Percentiles rank a stretch among this genome's conserved stretches.
Evolutionary conservation across 1,140 invertebrate species (phyloP).

Genomic region (Halictus rubicundus): DNA sequence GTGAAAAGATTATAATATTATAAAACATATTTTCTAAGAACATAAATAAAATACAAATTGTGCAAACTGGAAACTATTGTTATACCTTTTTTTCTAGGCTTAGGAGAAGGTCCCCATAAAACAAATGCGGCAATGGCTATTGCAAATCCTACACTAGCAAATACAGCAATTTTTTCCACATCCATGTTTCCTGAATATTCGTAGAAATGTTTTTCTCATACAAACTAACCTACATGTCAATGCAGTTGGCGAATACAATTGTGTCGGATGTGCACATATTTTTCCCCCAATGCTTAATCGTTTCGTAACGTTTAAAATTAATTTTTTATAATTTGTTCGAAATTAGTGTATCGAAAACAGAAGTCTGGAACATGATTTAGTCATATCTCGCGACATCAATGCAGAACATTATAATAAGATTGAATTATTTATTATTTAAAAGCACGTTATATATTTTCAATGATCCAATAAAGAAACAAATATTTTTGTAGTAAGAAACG

Average conservation of each 20-base stretch:
- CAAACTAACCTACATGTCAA: conserved; percentile 22
- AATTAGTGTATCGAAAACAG: background rate
- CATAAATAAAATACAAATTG: background rate
- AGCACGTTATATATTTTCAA: background rate
- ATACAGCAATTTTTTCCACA: conserved; percentile 85
- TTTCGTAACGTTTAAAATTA: background rate
- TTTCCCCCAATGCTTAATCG: background rate
- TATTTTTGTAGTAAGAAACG: background rate
- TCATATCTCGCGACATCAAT: background rate
- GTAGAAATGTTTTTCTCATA: conserved; percentile 7
- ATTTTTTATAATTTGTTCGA: background rate
- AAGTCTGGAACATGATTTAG: background rate
- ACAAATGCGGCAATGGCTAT: conserved; percentile 89
- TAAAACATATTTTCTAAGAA: conserved; percentile 2
- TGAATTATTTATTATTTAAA: conserved; percentile 3
- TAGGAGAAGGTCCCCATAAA: conserved; percentile 87
- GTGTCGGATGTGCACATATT: background rate
- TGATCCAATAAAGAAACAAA: background rate
- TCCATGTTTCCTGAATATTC: conserved; percentile 80
- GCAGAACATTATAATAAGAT: background rate
- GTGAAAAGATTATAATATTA: conserved; percentile 49
- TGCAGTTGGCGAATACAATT: background rate
- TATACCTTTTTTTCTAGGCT: conserved; percentile 76
- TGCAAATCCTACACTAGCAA: conserved; percentile 87
- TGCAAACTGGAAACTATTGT: background rate